Evolutionary conservation across 2,797 vertebrate genomes (phyloP), one percentile per base, ranked within the genome.

Genomic region (Pachyuromys duprasi): DNA sequence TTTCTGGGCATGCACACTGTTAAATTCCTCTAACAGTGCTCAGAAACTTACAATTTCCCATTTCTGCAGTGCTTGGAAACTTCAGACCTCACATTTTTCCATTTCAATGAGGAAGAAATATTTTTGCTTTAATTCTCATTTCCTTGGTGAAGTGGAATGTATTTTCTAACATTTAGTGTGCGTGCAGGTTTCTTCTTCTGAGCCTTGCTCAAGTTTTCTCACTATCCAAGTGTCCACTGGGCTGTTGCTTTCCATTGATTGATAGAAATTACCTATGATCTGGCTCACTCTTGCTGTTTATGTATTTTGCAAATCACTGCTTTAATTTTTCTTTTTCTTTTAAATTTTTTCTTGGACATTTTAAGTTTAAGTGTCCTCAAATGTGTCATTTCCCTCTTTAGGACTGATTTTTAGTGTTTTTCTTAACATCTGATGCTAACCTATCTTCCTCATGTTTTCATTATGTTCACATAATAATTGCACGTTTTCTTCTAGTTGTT

Each of bases 81-180:
- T 67, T 94, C 28, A 89, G 60, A 33, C 62, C 84, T 94, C n/a
- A 81, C 33, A 49, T 65, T 96, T 90, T 86, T 9, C 8, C 26
- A 17, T 79, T 88, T 28, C 49, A 39, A 74, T 5, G 20, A 74
- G 2, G 60, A 90, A 63, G 2, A 91, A 65, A 20, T 75, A 0
- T 62, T 78, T 65, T 60, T 45, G 36, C 39, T 53, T 83, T 42
- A 72, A 24, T 55, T 90, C 75, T 89, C n/a, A 91, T 90, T 75
- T 90, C 57, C 39, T 90, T 72, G n/a, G 20, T 91, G 36, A 87
- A 79, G 14, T 67, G 55, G 63, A 93, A 6, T 39, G 5, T 31
- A 5, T 96, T 94, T 95, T 93, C 42, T 86, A 79, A 4, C 39
- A 76, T 15, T 33, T 55, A 74, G 20, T 6, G 11, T 24, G 0